A percentile compares a stretch with the other conserved stretches of the same genome.
phyloP scores from a whole-genome alignment of 2,888 invertebrate genomes.

The Acronicta aceris region DNA sequence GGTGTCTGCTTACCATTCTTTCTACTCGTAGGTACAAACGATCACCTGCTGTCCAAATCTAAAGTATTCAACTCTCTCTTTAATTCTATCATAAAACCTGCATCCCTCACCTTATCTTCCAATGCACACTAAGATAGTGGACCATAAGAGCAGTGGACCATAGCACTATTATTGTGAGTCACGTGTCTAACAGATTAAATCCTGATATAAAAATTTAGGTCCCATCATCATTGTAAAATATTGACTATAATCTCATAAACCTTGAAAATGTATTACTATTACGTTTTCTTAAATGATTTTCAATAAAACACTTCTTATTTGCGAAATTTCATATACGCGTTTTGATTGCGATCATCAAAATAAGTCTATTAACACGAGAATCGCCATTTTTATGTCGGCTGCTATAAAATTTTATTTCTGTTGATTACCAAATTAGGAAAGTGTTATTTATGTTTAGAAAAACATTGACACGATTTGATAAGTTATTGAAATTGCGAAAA shows the following conservation, averaged over 20 bases:
- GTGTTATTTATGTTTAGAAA: conserved; percentile 17
- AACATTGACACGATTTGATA: conserved; percentile 22
- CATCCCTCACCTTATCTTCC: too few species aligned
- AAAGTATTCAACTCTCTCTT: too few species aligned
- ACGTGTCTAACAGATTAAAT: too few species aligned
- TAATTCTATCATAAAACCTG: too few species aligned
- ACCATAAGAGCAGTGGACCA: too few species aligned
- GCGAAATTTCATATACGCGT: conserved; percentile 33
- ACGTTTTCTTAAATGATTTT: conserved; percentile 31
- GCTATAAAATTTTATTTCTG: conserved; percentile 32
- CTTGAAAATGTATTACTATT: conserved; percentile 33
- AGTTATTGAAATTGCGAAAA: conserved; percentile 8
- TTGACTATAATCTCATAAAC: conserved; percentile 26
- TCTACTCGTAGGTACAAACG: too few species aligned
- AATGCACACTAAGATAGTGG: too few species aligned
- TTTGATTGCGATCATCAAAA: conserved; percentile 43
- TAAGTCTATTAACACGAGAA: conserved; percentile 26
- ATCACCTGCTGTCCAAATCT: too few species aligned
- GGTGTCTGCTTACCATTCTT: too few species aligned
- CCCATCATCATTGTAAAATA: background rate
- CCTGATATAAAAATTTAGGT: too few species aligned
- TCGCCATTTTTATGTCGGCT: conserved; percentile 26
- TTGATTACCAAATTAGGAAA: conserved; percentile 33
- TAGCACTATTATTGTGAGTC: too few species aligned
- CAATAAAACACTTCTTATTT: conserved; percentile 42